Base-by-base conservation (phyloP, 35 echinoderm and acorn worm species). In the Lytechinus pictus region DNA sequence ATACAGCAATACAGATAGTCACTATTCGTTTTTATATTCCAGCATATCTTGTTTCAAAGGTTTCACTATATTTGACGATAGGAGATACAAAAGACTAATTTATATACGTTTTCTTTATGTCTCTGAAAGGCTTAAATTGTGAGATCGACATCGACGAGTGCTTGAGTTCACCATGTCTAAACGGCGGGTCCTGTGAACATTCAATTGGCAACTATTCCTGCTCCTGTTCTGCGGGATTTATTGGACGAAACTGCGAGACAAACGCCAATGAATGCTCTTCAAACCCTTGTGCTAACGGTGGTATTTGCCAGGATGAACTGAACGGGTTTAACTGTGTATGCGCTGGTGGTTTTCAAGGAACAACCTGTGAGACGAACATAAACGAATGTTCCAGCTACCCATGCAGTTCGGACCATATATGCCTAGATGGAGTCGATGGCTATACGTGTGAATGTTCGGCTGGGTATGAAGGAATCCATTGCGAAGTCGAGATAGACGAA, bases 91-190 rank as follows among this genome's bases (percentile, higher is more conserved):
- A 90, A 12, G 16, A 57, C 3, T 57, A 21, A 57, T 16, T 27
- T 10, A 9, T 54, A 27, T 93, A 16, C 6, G 55, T 57, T 57
- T 90, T 33, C 88, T 12, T 90, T 44, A 44, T 44, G 33, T 44
- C 33, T 3, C 28, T 93, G 55, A 6, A 93, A 93, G 97, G 97
- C 51, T 29, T 57, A 89, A 95, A 44, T 21, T 98, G 97, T 94
- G 96, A 98, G 96, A 33, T 94, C 14, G 86, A 96, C 28, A 57
- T 95, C 13, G 54, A 98, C 51, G 96, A 97, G 55, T 98, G 97
- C 52, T 24, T 21, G 21, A 88, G 94, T 13, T 54, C 87, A 55
- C 97, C 97, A 57, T 98, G 97, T 94, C 55, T 79, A 56, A 95
- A 98, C 55, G 54, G 57, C 14, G 97, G 91, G 53, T 55, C 86